Evolutionary conservation across 2,113 vertebrate species (phyloP).

Genomic region (Ibidorhyncha struthersii): DNA sequence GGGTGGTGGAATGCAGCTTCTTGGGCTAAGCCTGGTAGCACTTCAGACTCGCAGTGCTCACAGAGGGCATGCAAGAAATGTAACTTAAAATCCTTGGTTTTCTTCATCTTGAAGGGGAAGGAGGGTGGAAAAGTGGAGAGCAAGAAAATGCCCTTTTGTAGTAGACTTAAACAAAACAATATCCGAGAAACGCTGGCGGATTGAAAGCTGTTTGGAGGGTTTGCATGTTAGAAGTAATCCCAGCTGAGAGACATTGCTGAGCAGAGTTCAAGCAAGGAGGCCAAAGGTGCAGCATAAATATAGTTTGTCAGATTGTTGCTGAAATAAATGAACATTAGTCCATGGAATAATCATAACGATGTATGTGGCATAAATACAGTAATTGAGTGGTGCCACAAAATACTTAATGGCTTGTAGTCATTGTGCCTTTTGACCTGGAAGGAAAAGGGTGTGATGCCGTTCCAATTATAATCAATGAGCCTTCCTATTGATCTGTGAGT

Average conservation of each 20-base stretch:
- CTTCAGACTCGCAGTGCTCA: rapidly evolving
- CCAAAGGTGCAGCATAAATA: conserved; percentile 65
- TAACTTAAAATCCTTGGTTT: background rate
- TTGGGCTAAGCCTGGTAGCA: background rate
- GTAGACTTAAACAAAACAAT: conserved; percentile 26
- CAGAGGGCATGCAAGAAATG: background rate
- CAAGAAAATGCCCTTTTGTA: conserved; percentile 15
- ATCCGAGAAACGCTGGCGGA: conserved; percentile 13
- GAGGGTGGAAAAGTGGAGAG: background rate
- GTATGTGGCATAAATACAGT: background rate
- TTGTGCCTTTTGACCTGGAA: conserved; percentile 43
- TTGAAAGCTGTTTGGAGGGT: conserved; percentile 33
- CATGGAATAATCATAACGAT: background rate
- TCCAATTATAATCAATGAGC: conserved; percentile 5
- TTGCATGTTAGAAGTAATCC: conserved; percentile 50
- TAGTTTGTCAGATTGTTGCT: conserved; percentile 45
- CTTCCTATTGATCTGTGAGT: conserved; percentile 33
- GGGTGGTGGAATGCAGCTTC: background rate
- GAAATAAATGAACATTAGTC: conserved; percentile 48
- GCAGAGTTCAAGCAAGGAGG: conserved; percentile 63
- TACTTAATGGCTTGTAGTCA: conserved; percentile 22
- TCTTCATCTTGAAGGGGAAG: background rate
- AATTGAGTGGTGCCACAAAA: background rate
- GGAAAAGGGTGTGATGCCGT: background rate
- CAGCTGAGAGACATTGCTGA: conserved; percentile 52